Evolutionary conservation across 2,113 vertebrate genomes (phyloP), one percentile per base, ranked within the genome.

Genomic region (Cyprinodon brontotheroides): DNA sequence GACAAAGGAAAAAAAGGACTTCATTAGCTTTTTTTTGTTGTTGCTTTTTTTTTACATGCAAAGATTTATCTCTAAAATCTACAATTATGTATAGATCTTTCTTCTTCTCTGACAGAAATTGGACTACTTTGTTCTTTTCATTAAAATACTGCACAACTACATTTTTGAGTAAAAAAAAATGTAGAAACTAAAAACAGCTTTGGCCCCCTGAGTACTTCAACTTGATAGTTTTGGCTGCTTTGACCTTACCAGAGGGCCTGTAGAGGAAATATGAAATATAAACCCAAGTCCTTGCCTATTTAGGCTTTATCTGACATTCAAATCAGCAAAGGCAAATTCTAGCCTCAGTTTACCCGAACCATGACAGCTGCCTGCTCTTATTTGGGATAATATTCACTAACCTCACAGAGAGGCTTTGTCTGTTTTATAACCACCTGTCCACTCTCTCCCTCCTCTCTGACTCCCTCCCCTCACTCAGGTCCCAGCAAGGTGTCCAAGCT

Each of bases 401-500:
- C 37, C 48, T 8, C 59, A 40, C n/a, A 45, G 47, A 10, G 11
- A 47, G 14, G 4, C 13, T 39, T 36, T 13, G 64, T 65, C 15
- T 70, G 15, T 71, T 61, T 61, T 61, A 0, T 29, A 43, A 39
- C 20, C 37, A 20, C n/a, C n/a, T 29, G 20, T 68, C 38, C 74
- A 17, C 20, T 60, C 4, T 60, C 4, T 29, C 29, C 29, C 29
- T 29, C 29, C 29, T 29, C 29, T 29, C 29, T 29, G 29, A 29
- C 29, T 29, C 29, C 29, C 29, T 2, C 29, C 29, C 65, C 61
- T 63, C 20, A 65, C 57, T 68, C 87, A 93, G 92, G 38, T 61
- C 91, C 92, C 0, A 41, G 17, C 3, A 62, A 17, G 7, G 92
- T 90, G 10, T 53, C 57, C 11, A 0, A 68, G 1, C 70, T 91